Conservation (phyloP, 2,888 invertebrate genomes). For the Drosophila eohydei region DNA sequence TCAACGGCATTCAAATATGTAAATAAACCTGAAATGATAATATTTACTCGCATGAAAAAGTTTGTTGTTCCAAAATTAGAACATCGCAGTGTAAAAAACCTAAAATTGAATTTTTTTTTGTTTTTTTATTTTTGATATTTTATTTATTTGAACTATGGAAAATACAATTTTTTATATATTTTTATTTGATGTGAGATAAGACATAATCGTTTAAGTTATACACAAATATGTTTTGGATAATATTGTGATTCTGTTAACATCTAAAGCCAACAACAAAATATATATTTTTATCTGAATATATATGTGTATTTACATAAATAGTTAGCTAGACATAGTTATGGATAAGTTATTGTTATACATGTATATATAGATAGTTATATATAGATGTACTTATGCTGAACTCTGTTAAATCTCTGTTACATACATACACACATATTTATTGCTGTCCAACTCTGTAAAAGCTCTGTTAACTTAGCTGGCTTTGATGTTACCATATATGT, state of each 20-base stretch:
- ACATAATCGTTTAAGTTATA: conserved; percentile 31
- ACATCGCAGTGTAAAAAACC: neutral
- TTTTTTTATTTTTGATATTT: conserved; percentile 14
- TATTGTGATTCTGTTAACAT: conserved; percentile 57
- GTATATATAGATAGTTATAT: conserved; percentile 11
- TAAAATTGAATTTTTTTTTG: neutral
- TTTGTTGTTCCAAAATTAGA: neutral
- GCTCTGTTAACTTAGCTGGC: conserved; percentile 31
- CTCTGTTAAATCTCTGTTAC: conserved; percentile 25
- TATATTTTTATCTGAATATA: conserved; percentile 26
- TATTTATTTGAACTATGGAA: conserved; percentile 66
- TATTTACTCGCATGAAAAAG: neutral
- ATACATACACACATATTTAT: conserved; percentile 31
- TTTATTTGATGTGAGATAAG: conserved; percentile 25
- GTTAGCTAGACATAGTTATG: conserved; percentile 10
- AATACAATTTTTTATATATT: conserved; percentile 60
- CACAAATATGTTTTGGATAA: conserved; percentile 26
- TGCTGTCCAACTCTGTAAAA: conserved; percentile 50
- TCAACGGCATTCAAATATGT: neutral
- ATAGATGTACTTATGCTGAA: conserved; percentile 24
- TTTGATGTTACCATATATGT: conserved; percentile 38
- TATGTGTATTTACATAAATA: conserved; percentile 26
- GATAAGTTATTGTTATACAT: conserved; percentile 10
- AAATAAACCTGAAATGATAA: neutral
- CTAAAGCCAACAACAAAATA: conserved; percentile 67